Evolutionary conservation across 2,113 vertebrate species (phyloP), one percentile per base, ranked within the genome.

Genomic region (Petaurus breviceps): DNA sequence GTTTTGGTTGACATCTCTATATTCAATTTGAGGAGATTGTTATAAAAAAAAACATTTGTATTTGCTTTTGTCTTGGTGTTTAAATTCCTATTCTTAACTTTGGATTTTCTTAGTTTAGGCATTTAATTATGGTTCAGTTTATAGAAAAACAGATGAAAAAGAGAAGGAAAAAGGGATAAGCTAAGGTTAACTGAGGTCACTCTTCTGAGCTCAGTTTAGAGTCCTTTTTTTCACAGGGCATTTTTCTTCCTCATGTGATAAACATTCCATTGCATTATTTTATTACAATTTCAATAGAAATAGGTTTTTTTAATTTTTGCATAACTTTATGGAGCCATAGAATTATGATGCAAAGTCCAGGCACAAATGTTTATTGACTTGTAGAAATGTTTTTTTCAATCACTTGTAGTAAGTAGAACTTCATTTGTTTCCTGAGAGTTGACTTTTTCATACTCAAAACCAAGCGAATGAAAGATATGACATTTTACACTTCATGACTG

Each of bases 391-490:
- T 92, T 95, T 92, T 91, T n/a, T 77, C 14, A 61, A 31, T 95
- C 23, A 57, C 54, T 89, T n/a, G 7, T 84, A 47, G 46, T 49
- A 89, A 47, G 46, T 49, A 89, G 25, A 47, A 14, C 22, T 95
- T 96, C 51, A 49, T 92, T 95, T 90, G 43, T 90, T 91, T 93
- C 19, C n/a, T 47, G 51, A 43, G 84, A 92, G 28, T 93, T 92
- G 84, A 97, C 9, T 52, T 96, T 97, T 96, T 97, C 46, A 92
- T 94, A 95, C 94, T 95, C n/a, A 91, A 92, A 91, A 95, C 11
- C 31, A 95, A 47, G 24, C 55, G 92, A 90, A 92, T 95, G 94
- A 94, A 68, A 12, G 57, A 53, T 54, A 54, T 95, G 46, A 92
- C 50, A 95, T 95, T 96, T 96, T 95, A 55, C 0, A 91, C 6